Evolutionary conservation across 2,888 invertebrate species (phyloP).

Genomic region (Cartodere bifasciata): DNA sequence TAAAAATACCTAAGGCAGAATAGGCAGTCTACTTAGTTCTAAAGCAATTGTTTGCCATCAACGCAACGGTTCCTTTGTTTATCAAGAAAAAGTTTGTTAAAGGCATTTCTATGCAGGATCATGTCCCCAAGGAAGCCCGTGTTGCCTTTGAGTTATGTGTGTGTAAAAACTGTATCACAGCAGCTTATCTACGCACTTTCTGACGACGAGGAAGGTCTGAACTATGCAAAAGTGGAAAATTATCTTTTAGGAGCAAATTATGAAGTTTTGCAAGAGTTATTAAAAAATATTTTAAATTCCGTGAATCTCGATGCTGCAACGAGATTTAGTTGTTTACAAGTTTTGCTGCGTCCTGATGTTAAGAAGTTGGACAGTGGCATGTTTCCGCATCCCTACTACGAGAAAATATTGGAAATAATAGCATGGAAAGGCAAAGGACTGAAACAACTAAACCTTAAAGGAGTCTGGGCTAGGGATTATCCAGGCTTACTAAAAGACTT

Average conservation of each 20-base stretch:
- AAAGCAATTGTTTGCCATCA: no score
- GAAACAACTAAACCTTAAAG: slow-evolving; percentile 52
- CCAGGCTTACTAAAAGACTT: slow-evolving; percentile 48
- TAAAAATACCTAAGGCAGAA: no score
- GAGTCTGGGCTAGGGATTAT: slow-evolving; percentile 60
- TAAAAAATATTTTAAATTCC: slow-evolving; percentile 50
- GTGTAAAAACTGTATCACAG: slow-evolving; percentile 47
- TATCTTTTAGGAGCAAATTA: slow-evolving; percentile 41
- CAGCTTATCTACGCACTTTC: slow-evolving; percentile 49
- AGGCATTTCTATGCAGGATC: slow-evolving; percentile 2
- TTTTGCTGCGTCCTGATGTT: slow-evolving; percentile 52
- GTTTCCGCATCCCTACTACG: slow-evolving; percentile 59
- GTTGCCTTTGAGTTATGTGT: slow-evolving; percentile 44
- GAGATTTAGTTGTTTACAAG: slow-evolving; percentile 50
- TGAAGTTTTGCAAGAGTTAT: slow-evolving; percentile 55
- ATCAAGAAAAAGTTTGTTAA: no score
- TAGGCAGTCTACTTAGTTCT: no score
- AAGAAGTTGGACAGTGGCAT: slow-evolving; percentile 53
- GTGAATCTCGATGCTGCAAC: slow-evolving; percentile 55
- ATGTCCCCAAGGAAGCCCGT: slow-evolving; percentile 57
- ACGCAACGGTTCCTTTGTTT: no score
- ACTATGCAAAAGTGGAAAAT: slow-evolving; percentile 35
- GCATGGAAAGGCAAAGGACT: slow-evolving; percentile 49
- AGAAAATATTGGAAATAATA: slow-evolving; percentile 53
- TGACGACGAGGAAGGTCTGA: slow-evolving; percentile 41